Base-by-base conservation (phyloP, 1,140 invertebrate genomes). In the Eulimnadia texana region DNA sequence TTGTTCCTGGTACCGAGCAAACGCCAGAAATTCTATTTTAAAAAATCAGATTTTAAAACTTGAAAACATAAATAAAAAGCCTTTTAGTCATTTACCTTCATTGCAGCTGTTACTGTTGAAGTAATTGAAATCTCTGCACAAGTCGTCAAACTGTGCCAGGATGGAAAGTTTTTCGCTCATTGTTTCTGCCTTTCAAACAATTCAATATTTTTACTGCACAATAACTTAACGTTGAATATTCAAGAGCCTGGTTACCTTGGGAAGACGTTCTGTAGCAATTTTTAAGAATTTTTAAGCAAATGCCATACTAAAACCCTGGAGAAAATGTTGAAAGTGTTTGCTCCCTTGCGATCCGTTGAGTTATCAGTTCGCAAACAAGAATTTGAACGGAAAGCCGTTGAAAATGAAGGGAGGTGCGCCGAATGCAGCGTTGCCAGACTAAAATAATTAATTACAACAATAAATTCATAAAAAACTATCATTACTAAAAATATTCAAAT, bases 1-100 rank as follows among this genome's bases (percentile, higher is more conserved):
- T 72, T 82, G 79, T 67, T 88, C 83, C 71, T 85, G 82, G 66
- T 84, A 79, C 49, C 79, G 76, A 9, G 82, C 74, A 73, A 87
- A 86, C 61, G 77, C 75, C 3, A 83, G 67, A 67, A 88, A 88
- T 74, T 85, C 86, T 88, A 64, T 3, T 70, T 64, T 66, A 64
- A 63, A 25, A 50, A 59, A n/a, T n/a, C n/a, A n/a, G n/a, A n/a
- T n/a, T n/a, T n/a, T n/a, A 47, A 33, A 66, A 20, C 9, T 3
- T 3, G 24, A 20, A 24, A 50, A 50, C 6, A 2, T 13, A 20
- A 52, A 1, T 52, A 19, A 19, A 23, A 23, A 16, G 2, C 9
- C 11, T 24, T 23, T 3, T 23, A 9, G 22, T 20, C 13, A 11
- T 52, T 23, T 61, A 74, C 73, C 72, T 68, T 67, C 62, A 66